phyloP scores from a whole-genome alignment of 2,888 invertebrate species.

The Acanthosoma haemorrhoidale region DNA sequence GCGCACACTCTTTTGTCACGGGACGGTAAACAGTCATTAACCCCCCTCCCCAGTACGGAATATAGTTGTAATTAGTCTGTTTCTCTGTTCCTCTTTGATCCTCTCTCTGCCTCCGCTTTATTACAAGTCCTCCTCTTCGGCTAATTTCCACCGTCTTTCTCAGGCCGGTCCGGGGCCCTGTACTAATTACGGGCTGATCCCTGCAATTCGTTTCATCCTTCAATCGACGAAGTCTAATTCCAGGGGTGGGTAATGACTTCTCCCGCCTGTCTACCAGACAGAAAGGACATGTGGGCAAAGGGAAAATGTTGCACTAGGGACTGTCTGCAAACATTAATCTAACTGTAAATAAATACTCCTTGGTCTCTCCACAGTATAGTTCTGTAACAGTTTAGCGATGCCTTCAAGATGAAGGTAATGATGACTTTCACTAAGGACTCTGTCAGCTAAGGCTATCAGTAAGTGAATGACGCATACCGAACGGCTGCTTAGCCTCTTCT shows the following conservation, averaged over 20 bases:
- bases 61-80: slow-evolving; percentile 36
- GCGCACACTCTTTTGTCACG: slow-evolving; percentile 11
- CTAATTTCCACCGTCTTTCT: neutral
- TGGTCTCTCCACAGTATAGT: too few species aligned
- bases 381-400: too few species aligned
- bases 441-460: too few species aligned
- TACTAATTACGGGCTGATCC: slow-evolving; percentile 2
- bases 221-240: neutral
- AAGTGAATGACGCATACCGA: too few species aligned
- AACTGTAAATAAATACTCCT: too few species aligned
- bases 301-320: neutral
- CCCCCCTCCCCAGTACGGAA: slow-evolving; percentile 19
- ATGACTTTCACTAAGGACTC: too few species aligned
- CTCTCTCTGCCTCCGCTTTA: neutral
- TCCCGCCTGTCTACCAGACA: neutral
- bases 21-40: slow-evolving; percentile 23
- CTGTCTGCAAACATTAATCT: neutral
- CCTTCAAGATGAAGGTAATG: too few species aligned
- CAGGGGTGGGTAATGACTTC: neutral
- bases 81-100: neutral
- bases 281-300: neutral
- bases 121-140: neutral
- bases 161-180: neutral
- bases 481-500: too few species aligned
- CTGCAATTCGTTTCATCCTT: slow-evolving; percentile 9